Conservation (phyloP, 2,113 vertebrate species). For the Varanus salvator region DNA sequence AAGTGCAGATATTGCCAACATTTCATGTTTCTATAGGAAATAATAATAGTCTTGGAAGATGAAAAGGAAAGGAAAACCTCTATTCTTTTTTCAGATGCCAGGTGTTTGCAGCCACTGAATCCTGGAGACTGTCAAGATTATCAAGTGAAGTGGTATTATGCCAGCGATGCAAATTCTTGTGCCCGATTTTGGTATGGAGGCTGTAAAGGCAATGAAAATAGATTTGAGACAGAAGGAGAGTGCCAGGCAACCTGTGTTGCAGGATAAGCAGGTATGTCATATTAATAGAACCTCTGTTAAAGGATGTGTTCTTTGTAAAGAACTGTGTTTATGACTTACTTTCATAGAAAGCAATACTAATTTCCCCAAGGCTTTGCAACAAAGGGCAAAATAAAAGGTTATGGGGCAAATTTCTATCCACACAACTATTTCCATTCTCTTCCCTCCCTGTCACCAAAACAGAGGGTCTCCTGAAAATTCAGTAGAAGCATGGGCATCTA, state of each 20-base stretch:
- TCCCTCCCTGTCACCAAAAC: no score
- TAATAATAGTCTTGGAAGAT: background rate
- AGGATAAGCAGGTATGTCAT: conserved; percentile 49
- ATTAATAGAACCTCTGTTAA: conserved; percentile 47
- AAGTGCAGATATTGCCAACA: background rate
- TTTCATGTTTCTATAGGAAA: background rate
- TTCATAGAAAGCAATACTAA: background rate
- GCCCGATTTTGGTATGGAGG: conserved; percentile 91
- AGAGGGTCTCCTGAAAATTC: no score
- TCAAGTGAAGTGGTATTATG: conserved; percentile 85
- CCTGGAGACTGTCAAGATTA: conserved; percentile 82
- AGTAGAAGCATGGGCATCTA: no score
- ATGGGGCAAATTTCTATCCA: no score
- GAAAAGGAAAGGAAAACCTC: background rate
- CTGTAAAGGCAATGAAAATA: conserved; percentile 85
- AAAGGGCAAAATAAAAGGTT: no score
- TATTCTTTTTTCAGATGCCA: conserved; percentile 70
- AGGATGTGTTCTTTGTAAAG: background rate
- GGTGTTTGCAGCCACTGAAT: conserved; percentile 79
- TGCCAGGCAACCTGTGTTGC: conserved; percentile 78
- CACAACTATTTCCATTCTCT: no score
- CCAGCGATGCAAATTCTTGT: conserved; percentile 82
- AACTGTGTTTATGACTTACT: background rate
- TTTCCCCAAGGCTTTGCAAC: background rate
- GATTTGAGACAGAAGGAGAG: conserved; percentile 81